Percentiles rank a stretch among this genome's conserved stretches.
Conservation (phyloP, 2,797 vertebrate genomes). For the Cynopterus sphinx region DNA sequence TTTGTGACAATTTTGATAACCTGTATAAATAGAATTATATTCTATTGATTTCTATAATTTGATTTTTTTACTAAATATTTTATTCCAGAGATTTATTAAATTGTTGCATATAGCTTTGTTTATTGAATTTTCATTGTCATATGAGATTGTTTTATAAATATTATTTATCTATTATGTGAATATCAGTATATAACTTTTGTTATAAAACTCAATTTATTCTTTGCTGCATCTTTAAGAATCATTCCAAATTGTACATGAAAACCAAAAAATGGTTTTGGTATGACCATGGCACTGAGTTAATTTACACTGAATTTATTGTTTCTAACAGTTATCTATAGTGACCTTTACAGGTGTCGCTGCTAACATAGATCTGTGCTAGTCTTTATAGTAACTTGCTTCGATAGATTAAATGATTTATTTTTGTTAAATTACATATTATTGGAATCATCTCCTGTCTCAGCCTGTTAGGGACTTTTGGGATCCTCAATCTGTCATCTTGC, state of each 20-base stretch:
- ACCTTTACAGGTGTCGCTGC: not conserved
- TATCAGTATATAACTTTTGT: not conserved
- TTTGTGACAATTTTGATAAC: not conserved
- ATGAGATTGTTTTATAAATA: not conserved
- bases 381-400: not conserved
- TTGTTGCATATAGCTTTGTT: not conserved
- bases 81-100: not conserved
- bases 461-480: not conserved
- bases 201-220: not conserved
- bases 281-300: not conserved
- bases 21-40: not conserved
- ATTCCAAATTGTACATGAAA: not conserved
- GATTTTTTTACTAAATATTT: not conserved
- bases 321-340: not conserved
- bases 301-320: not conserved
- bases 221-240: not conserved
- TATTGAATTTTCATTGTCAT: not conserved
- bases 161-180: not conserved
- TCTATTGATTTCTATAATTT: not conserved
- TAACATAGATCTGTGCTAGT: not conserved
- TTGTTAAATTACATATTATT: not conserved
- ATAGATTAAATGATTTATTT: not conserved
- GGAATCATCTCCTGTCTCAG: not conserved
- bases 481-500: not conserved
- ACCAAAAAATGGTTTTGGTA: not conserved